A percentile compares a stretch with the other conserved stretches of the same genome.
phyloP scores from a whole-genome alignment of 2,797 vertebrate species.

The Petrocephalus schoutedeni region DNA sequence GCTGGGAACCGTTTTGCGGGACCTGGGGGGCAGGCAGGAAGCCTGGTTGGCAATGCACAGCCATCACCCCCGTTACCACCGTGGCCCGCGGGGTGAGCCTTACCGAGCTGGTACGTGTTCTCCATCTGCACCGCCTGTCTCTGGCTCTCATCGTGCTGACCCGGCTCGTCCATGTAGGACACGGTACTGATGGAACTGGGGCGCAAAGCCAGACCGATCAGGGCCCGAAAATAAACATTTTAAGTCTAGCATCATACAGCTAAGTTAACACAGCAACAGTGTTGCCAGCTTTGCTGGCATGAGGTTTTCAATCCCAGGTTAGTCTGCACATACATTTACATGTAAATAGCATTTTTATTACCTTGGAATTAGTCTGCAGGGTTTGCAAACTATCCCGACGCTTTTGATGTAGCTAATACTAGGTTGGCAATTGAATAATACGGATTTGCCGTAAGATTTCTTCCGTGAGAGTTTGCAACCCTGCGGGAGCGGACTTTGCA shows the following conservation, averaged over 20 bases:
- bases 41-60: neutral
- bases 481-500: neutral
- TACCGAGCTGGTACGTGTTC: slow-evolving; percentile 75
- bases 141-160: slow-evolving; percentile 61
- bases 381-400: neutral
- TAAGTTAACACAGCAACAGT: neutral
- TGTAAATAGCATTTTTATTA: too few relatives aligned
- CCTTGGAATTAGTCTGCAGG: too few relatives aligned
- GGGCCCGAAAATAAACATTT: neutral
- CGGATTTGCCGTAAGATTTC: too few relatives aligned
- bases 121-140: slow-evolving; percentile 56
- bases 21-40: slow-evolving; percentile 49
- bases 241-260: neutral
- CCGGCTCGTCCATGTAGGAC: slow-evolving; percentile 66
- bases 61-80: neutral
- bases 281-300: neutral
- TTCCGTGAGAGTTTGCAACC: neutral
- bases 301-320: too few relatives aligned
- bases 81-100: neutral
- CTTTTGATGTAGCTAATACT: too few relatives aligned
- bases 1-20: slow-evolving; percentile 66
- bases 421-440: too few relatives aligned
- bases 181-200: slow-evolving; percentile 66
- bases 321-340: too few relatives aligned
- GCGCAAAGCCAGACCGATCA: neutral